Evolutionary conservation across 2,797 vertebrate species (phyloP).

Genomic region (Phoxinus dragarum): DNA sequence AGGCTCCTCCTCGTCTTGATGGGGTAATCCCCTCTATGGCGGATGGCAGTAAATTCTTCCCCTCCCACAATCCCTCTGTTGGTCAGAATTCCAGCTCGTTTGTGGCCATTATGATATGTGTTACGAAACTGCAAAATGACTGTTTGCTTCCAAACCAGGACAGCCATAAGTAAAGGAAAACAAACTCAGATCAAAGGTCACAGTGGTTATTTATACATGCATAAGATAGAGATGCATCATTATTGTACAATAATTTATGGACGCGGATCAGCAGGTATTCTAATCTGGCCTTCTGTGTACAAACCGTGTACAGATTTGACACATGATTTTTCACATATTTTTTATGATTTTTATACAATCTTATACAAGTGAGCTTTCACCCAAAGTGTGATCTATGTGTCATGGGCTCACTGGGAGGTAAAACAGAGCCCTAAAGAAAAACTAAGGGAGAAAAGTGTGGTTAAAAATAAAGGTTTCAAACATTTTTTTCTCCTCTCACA

Average conservation of each 20-base stretch:
- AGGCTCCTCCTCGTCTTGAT: conserved; percentile 25
- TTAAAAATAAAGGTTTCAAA: background rate
- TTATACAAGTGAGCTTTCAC: background rate
- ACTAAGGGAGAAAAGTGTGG: background rate
- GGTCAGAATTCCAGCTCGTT: conserved; percentile 63
- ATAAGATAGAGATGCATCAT: background rate
- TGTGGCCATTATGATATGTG: conserved; percentile 59
- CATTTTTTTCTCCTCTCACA: background rate
- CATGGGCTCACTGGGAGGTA: background rate
- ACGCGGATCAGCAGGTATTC: background rate
- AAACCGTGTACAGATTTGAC: background rate
- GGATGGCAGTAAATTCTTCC: conserved; percentile 54
- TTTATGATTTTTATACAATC: background rate
- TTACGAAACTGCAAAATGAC: conserved; percentile 58
- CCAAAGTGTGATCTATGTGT: background rate
- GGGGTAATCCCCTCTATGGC: conserved; percentile 57
- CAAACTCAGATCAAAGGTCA: conserved; percentile 44
- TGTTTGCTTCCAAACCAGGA: conserved; percentile 55
- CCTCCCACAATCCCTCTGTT: conserved; percentile 59
- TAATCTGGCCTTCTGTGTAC: background rate
- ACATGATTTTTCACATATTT: too few relatives aligned
- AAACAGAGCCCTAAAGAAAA: background rate
- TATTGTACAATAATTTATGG: background rate
- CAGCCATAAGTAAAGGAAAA: conserved; percentile 50
- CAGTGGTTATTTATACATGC: background rate